Conservation (phyloP, 2,113 vertebrate genomes). For the Clinocottus analis region DNA sequence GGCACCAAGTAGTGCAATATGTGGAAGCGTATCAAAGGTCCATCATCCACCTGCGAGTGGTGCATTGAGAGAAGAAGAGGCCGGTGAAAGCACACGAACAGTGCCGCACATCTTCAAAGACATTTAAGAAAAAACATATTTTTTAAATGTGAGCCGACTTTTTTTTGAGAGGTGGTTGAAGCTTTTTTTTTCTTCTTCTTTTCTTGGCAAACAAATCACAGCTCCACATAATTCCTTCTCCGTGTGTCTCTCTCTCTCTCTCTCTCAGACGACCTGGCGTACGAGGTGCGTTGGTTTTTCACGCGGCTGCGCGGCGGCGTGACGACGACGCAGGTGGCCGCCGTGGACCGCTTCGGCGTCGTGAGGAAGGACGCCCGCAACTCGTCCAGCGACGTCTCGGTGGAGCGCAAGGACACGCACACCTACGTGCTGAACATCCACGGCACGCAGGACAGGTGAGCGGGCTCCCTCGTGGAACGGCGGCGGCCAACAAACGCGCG, state of each 20-base stretch:
- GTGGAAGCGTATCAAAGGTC: not conserved
- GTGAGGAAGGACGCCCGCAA: constrained; percentile 84
- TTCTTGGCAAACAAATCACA: not conserved
- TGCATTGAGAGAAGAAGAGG: not conserved
- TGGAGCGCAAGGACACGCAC: constrained; percentile 85
- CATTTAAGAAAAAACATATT: no score
- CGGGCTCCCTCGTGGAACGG: no score
- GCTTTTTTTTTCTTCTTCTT: not conserved
- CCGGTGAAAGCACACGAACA: not conserved
- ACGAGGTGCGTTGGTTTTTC: constrained; percentile 92
- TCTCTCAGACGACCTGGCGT: constrained; percentile 88
- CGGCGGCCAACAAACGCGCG: not conserved
- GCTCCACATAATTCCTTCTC: not conserved
- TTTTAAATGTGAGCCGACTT: not conserved
- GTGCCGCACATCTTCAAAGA: not conserved
- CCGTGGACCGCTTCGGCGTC: constrained; percentile 87
- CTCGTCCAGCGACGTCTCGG: constrained; percentile 88
- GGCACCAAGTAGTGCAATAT: not conserved
- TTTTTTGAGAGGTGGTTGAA: not conserved
- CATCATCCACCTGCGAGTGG: not conserved
- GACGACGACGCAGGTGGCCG: constrained; percentile 78
- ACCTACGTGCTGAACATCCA: constrained; percentile 88
- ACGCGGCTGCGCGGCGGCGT: constrained; percentile 81
- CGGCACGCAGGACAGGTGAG: constrained; percentile 85
- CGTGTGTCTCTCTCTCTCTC: not conserved